Conservation (phyloP, 2,888 invertebrate genomes). For the Drosophila fulvimacula region DNA sequence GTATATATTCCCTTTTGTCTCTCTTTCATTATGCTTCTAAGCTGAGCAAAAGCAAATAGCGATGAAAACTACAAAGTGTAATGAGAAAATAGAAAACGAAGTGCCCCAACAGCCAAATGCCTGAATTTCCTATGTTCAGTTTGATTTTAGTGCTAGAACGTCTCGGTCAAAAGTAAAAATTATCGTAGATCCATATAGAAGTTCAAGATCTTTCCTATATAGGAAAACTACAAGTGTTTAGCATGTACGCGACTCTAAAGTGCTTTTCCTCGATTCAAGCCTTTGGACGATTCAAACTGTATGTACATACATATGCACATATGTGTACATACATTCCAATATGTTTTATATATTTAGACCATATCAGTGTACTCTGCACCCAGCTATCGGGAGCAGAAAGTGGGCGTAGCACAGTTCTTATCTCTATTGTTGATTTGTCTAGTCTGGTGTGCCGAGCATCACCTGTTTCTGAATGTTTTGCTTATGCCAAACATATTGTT, state of each 20-base stretch:
- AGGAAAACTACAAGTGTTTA: slow-evolving; percentile 12
- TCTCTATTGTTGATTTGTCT: slow-evolving; percentile 12
- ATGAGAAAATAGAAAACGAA: slow-evolving; percentile 41
- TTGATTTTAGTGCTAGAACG: slow-evolving; percentile 31
- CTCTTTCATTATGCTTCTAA: slow-evolving; percentile 14
- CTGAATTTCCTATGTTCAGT: slow-evolving; percentile 41
- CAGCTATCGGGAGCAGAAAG: slow-evolving; percentile 12
- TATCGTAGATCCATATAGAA: background rate
- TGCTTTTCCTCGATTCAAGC: slow-evolving; percentile 35
- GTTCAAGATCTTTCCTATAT: background rate
- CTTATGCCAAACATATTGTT: background rate
- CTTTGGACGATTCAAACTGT: slow-evolving; percentile 48
- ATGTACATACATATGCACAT: background rate
- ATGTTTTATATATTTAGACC: background rate
- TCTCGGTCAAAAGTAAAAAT: slow-evolving; percentile 37
- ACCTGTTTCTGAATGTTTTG: slow-evolving; percentile 30
- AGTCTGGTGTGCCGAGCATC: slow-evolving; percentile 18
- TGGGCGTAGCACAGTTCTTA: slow-evolving; percentile 14
- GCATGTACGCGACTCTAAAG: slow-evolving; percentile 43
- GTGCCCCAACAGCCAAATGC: slow-evolving; percentile 35
- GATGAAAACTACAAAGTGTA: slow-evolving; percentile 43
- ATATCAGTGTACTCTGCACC: background rate
- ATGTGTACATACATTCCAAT: background rate
- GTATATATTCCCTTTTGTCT: slow-evolving; percentile 18
- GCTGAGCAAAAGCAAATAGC: slow-evolving; percentile 35